Base-by-base conservation (phyloP, 2,888 invertebrate species). In the Malthinus flaveolus region DNA sequence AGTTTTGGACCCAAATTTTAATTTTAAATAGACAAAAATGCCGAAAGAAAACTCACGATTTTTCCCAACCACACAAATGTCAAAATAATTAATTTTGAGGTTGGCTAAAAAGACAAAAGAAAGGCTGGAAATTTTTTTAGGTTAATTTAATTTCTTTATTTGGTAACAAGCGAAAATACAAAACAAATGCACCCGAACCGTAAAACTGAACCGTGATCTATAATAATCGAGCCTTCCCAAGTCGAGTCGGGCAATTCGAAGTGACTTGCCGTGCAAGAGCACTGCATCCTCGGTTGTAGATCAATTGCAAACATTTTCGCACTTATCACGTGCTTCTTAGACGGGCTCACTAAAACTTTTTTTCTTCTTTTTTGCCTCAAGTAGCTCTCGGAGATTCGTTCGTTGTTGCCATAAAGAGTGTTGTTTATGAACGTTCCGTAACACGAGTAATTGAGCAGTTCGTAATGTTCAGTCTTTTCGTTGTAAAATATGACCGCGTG, bases 361-460 rank as follows among this genome's bases (percentile, higher is more conserved):
- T 82, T 77, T 3, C 83, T 80, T 56, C 76, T 73, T 53, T 71
- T 67, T 32, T 76, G 75, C 34, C 77, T 61, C 76, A 70, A 39
- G 75, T 78, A 13, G 74, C 75, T 12, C 49, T 61, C 32, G 45
- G 50, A 46, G n/a, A 35, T 44, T 4, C 78, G 79, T 56, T 84
- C 80, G 77, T 91, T 89, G 71, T 90, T 89, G 6, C 92, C 87
- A 78, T 91, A 95, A 56, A 93, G 76, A 42, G 94, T 90, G 62
- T 93, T 92, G 80, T 96, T 95, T 9, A 97, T 95, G 36, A 85
- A 85, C 0, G 91, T 91, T 37, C 96, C 96, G 76, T 87, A 87
- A 75, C 93, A 91, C 32, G 94, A 94, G 81, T 97, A 97, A 82
- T 97, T 97, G 61, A 97, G 86, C 72, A 97, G 80, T 80, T 97